Evolutionary conservation across 1,140 invertebrate species (phyloP).

Genomic region (Stenopsyche tienmushanensis): DNA sequence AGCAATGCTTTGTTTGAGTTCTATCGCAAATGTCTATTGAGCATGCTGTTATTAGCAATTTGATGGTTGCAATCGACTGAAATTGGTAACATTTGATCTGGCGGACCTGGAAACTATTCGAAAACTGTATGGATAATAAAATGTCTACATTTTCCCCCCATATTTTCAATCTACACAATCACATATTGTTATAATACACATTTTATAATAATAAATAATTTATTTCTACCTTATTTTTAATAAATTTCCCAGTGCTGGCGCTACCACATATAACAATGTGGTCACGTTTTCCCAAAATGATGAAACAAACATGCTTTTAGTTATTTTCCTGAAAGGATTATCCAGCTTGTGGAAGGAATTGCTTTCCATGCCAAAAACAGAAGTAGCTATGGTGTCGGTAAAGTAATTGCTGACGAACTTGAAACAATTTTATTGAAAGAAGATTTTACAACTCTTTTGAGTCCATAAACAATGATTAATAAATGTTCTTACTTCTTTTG

Average conservation of each 20-base stretch:
- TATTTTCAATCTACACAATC: no score
- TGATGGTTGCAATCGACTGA: no score
- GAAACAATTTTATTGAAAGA: slow-evolving; percentile 6
- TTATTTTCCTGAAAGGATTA: slow-evolving; percentile 28
- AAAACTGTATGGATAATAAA: no score
- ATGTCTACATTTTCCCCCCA: no score
- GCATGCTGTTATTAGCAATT: no score
- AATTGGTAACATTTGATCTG: no score
- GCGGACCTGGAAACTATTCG: no score
- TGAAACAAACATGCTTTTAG: slow-evolving; percentile 29
- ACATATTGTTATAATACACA: no score
- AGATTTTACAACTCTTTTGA: no score
- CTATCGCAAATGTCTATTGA: no score
- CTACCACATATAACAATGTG: slow-evolving; percentile 22
- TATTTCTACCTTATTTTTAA: slow-evolving; percentile 5
- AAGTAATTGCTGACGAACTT: slow-evolving; percentile 29
- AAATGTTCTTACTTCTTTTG: slow-evolving; percentile 20
- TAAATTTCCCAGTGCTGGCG: slow-evolving; percentile 21
- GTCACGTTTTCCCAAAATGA: slow-evolving; percentile 27
- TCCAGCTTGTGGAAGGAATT: slow-evolving; percentile 31
- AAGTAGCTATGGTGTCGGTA: slow-evolving; percentile 29
- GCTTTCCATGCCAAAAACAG: slow-evolving; percentile 25
- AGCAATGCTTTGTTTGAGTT: no score
- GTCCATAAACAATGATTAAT: not conserved
- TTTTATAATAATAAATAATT: no score